phyloP scores from a whole-genome alignment of 2,113 vertebrate species.

The Malurus melanocephalus region DNA sequence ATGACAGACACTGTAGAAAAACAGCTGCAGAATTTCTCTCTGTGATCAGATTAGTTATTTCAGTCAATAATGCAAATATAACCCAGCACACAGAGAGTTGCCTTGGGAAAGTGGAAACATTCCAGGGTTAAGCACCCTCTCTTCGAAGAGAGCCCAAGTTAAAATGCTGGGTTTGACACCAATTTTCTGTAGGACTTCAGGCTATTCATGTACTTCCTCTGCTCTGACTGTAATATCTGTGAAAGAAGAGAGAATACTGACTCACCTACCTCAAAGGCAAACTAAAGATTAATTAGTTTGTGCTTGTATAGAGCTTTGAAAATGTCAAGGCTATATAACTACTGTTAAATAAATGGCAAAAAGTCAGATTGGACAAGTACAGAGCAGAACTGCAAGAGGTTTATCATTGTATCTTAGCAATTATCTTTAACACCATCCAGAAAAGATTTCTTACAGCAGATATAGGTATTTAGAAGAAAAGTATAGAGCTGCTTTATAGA shows the following conservation, averaged over 20 bases:
- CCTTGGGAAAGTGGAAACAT: not conserved
- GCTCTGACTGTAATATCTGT: constrained; percentile 5
- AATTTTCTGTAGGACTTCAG: constrained; percentile 55
- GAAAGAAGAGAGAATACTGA: constrained; percentile 40
- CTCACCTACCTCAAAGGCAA: constrained; percentile 54
- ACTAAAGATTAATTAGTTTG: constrained; percentile 65
- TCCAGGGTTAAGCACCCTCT: constrained; percentile 2
- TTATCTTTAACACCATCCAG: not conserved
- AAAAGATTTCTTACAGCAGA: not conserved
- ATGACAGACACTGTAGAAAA: not conserved
- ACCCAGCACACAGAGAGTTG: not conserved
- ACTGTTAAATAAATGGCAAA: constrained; percentile 54
- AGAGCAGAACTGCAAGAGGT: not conserved
- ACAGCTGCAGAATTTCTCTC: not conserved
- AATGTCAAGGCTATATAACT: constrained; percentile 60
- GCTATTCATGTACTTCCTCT: constrained; percentile 32
- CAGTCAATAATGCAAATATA: constrained; percentile 24
- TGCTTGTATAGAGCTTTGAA: constrained; percentile 46
- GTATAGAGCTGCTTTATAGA: not conserved
- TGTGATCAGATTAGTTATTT: not conserved
- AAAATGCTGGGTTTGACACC: constrained; percentile 37
- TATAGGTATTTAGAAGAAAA: not conserved
- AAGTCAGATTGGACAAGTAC: constrained; percentile 21
- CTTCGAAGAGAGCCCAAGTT: not conserved
- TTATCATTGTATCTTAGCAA: not conserved